Evolutionary conservation across 2,113 vertebrate species (phyloP).

Genomic region (Phocoena phocoena): DNA sequence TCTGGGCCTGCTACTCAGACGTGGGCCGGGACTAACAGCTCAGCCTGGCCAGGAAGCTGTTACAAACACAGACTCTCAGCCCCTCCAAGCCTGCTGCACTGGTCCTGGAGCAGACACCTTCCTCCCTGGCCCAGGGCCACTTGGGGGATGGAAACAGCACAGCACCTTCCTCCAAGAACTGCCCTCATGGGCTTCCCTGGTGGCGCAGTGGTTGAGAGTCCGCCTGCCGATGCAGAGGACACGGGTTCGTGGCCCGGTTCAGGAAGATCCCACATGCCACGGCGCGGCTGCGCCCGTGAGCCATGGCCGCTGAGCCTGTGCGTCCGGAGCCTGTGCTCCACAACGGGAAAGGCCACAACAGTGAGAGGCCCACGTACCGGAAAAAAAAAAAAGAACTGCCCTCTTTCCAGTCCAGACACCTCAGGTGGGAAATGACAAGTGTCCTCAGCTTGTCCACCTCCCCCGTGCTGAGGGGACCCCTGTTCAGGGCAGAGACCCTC

Average conservation of each 20-base stretch:
- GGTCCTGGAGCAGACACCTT: neutral
- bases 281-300: too few species aligned
- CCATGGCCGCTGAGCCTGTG: too few species aligned
- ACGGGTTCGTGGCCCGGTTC: too few species aligned
- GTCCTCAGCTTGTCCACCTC: neutral
- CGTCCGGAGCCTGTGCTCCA: too few species aligned
- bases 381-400: neutral
- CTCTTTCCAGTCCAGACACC: neutral
- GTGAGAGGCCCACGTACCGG: too few species aligned
- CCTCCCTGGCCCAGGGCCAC: neutral
- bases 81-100: neutral
- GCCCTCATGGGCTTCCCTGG: too few species aligned
- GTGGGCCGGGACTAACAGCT: rapidly evolving
- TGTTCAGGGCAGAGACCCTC: neutral
- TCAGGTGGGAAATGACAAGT: neutral
- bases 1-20: neutral
- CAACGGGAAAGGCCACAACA: too few species aligned
- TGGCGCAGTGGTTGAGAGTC: too few species aligned
- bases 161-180: neutral
- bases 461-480: neutral
- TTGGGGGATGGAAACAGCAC: neutral
- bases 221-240: too few species aligned
- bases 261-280: too few species aligned
- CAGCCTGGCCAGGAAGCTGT: neutral
- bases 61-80: too few species aligned